Conservation (phyloP, 2,113 vertebrate genomes). For the Tenebrosternarchus preto region DNA sequence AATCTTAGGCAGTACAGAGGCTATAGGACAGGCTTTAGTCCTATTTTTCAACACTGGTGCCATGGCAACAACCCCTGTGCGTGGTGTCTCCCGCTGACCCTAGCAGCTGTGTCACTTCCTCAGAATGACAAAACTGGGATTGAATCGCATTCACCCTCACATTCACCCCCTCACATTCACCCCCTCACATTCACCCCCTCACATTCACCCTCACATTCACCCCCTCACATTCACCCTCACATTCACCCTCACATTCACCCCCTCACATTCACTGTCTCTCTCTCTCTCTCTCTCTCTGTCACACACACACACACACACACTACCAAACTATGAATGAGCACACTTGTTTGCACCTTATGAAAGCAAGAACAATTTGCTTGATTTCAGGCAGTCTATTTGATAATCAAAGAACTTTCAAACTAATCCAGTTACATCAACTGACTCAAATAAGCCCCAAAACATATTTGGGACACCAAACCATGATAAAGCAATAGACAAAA, state of each 20-base stretch:
- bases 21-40: constrained; percentile 40
- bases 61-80: constrained; percentile 69
- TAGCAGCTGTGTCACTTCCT: constrained; percentile 79
- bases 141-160: constrained; percentile 40
- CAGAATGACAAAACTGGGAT: constrained; percentile 64
- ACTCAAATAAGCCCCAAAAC: background rate
- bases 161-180: background rate
- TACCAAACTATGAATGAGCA: background rate
- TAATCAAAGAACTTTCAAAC: too few species aligned
- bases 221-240: constrained; percentile 27
- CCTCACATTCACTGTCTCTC: constrained; percentile 12
- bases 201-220: background rate
- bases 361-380: too few species aligned
- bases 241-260: constrained; percentile 12
- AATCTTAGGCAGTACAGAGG: constrained; percentile 36
- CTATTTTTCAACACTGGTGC: constrained; percentile 60
- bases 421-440: too few species aligned
- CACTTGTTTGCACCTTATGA: too few species aligned
- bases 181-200: constrained; percentile 13
- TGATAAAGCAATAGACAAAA: constrained; percentile 24
- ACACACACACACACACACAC: constrained; percentile 35
- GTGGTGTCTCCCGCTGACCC: constrained; percentile 70
- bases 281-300: background rate
- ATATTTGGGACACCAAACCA: background rate
- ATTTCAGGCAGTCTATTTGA: too few species aligned